phyloP scores from a whole-genome alignment of 1,140 invertebrate species.

The Drosophila ficusphila region DNA sequence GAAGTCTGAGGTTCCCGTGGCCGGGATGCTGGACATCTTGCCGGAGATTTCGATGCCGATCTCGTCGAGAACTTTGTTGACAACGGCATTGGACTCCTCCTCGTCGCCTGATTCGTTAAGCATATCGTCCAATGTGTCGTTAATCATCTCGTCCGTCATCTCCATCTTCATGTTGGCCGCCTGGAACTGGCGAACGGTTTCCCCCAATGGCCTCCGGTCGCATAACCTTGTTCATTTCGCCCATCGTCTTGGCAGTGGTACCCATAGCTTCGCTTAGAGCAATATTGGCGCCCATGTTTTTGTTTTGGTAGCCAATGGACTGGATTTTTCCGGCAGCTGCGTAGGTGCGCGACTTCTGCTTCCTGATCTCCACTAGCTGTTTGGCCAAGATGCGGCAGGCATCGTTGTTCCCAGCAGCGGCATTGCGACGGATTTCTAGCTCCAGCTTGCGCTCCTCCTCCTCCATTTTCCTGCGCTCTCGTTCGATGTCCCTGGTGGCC shows the following conservation, averaged over 20 bases:
- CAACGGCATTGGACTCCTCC: slow-evolving; percentile 93
- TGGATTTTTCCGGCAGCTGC: slow-evolving; percentile 91
- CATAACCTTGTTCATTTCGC: slow-evolving; percentile 93
- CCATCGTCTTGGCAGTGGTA: slow-evolving; percentile 94
- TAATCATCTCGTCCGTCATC: slow-evolving; percentile 98
- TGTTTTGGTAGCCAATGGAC: slow-evolving; percentile 92
- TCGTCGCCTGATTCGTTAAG: slow-evolving; percentile 95
- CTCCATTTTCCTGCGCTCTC: slow-evolving; percentile 91
- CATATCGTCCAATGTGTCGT: slow-evolving; percentile 96
- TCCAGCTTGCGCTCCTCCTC: slow-evolving; percentile 96
- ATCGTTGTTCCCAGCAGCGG: slow-evolving; percentile 93
- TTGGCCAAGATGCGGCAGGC: slow-evolving; percentile 93
- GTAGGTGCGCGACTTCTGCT: slow-evolving; percentile 93
- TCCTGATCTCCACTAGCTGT: slow-evolving; percentile 93
- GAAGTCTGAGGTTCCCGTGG: slow-evolving; percentile 86
- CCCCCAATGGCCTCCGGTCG: slow-evolving; percentile 92
- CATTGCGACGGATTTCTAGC: slow-evolving; percentile 94
- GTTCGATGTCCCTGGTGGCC: slow-evolving; percentile 92
- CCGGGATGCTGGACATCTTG: slow-evolving; percentile 89
- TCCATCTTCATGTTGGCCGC: slow-evolving; percentile 94
- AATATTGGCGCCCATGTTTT: slow-evolving; percentile 94
- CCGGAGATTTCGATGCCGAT: slow-evolving; percentile 97
- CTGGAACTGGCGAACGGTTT: slow-evolving; percentile 92
- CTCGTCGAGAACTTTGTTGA: slow-evolving; percentile 96
- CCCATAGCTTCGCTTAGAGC: slow-evolving; percentile 94